These are phyloP conservation scores for Takifugu ocellatus DNA, from an alignment of 2,797 vertebrate genomes.

Conservation along the genomic window DNA sequence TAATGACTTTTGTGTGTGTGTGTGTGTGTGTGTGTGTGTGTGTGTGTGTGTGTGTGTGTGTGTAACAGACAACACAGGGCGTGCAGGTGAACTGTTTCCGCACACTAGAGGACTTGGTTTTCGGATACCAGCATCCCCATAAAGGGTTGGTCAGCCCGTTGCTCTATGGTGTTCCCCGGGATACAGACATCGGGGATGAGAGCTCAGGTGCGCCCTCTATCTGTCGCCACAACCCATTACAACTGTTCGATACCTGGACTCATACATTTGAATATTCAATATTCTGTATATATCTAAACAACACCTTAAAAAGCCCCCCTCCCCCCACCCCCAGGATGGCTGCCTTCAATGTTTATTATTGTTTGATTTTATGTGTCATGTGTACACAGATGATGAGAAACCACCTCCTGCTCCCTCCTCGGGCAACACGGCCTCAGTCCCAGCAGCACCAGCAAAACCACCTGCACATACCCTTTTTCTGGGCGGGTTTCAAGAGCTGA, in stretches of 20 bases:
- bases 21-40: slow-evolving; percentile 22
- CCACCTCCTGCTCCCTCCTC: slow-evolving; percentile 30
- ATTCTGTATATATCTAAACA: background rate
- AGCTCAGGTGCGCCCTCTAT: slow-evolving; percentile 71
- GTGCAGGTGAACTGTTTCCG: slow-evolving; percentile 82
- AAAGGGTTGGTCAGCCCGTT: slow-evolving; percentile 81
- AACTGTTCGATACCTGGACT: background rate
- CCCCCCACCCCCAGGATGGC: background rate
- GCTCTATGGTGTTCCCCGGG: slow-evolving; percentile 73
- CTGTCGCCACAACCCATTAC: background rate
- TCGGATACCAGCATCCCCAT: slow-evolving; percentile 79
- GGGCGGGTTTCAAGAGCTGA: slow-evolving; percentile 74
- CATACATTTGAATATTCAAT: background rate
- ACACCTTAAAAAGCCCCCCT: background rate
- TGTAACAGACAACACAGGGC: slow-evolving; percentile 75
- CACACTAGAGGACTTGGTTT: slow-evolving; percentile 77
- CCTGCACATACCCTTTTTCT: slow-evolving; percentile 61
- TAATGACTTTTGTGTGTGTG: background rate
- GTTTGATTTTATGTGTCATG: slow-evolving; percentile 11
- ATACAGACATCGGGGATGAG: slow-evolving; percentile 73
- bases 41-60: slow-evolving; percentile 14
- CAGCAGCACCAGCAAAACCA: slow-evolving; percentile 43
- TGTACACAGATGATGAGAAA: slow-evolving; percentile 77
- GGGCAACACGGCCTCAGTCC: slow-evolving; percentile 33
- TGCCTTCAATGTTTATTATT: background rate